Conservation (phyloP, 2,888 invertebrate species). For the Acrobasis consociella region DNA sequence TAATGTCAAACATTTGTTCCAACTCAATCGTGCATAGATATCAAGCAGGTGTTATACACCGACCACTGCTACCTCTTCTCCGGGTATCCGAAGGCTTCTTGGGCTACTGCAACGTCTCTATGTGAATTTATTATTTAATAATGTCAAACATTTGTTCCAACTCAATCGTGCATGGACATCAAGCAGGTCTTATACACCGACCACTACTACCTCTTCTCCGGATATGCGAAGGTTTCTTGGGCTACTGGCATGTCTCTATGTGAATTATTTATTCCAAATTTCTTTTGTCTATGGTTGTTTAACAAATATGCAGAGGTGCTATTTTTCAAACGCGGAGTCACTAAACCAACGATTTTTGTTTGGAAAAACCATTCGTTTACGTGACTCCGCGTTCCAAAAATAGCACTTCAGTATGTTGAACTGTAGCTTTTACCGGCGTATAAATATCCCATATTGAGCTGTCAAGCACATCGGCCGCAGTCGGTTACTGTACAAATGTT, state of each 20-base stretch:
- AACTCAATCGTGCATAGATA: conserved; percentile 87
- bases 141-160: conserved; percentile 58
- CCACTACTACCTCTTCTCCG: conserved; percentile 89
- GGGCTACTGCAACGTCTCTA: conserved; percentile 84
- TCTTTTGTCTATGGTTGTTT: too few species aligned
- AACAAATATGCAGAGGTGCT: too few species aligned
- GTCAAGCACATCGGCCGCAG: neutral
- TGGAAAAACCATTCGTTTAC: too few species aligned
- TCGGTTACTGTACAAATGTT: neutral
- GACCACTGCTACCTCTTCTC: conserved; percentile 89
- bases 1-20: conserved; percentile 46
- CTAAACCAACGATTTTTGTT: too few species aligned
- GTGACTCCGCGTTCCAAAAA: too few species aligned
- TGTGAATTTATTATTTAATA: too few species aligned
- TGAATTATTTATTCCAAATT: too few species aligned
- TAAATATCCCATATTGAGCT: neutral
- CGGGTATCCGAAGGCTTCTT: conserved; percentile 89
- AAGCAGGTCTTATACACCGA: conserved; percentile 86
- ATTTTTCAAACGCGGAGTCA: too few species aligned
- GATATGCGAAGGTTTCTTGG: conserved; percentile 91
- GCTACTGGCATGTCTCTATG: too few species aligned
- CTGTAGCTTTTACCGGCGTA: neutral
- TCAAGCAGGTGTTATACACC: conserved; percentile 86
- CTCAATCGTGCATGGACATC: conserved; percentile 87
- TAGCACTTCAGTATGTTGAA: too few species aligned